These are phyloP conservation scores for Heteromormyrus szaboi DNA, from an alignment of 2,797 vertebrate species.

Conservation along the genomic window DNA sequence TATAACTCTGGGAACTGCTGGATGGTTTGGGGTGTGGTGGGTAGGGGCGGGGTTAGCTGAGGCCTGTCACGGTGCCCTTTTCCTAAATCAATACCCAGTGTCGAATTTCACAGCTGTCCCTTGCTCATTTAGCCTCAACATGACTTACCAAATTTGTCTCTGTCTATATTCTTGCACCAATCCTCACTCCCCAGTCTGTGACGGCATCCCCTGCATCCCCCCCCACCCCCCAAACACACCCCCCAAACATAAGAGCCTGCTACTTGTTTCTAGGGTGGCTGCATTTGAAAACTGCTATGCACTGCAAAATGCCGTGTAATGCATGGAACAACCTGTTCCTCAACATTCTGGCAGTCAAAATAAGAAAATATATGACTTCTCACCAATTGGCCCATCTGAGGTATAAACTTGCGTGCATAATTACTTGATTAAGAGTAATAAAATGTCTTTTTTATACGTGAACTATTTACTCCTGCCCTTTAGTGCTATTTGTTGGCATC, in stretches of 20 bases:
- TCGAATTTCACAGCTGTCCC: slow-evolving; percentile 49
- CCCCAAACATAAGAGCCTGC: background rate
- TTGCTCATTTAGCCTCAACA: slow-evolving; percentile 31
- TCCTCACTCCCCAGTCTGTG: background rate
- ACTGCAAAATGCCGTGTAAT: background rate
- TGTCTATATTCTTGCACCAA: slow-evolving; percentile 12
- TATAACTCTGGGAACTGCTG: background rate
- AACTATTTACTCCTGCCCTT: background rate
- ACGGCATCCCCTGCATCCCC: background rate
- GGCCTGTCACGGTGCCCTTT: slow-evolving; percentile 23
- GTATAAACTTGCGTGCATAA: background rate
- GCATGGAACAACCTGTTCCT: background rate
- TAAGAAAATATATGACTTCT: background rate
- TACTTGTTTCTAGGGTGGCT: background rate
- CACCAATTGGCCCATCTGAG: background rate
- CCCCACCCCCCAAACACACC: background rate
- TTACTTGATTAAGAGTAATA: background rate
- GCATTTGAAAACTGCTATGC: background rate
- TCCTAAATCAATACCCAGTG: slow-evolving; percentile 33
- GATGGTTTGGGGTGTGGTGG: background rate
- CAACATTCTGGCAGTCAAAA: background rate
- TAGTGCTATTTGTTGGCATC: background rate
- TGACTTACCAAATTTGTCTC: slow-evolving; percentile 42
- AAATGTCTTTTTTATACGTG: background rate
- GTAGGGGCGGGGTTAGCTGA: background rate